Conservation (phyloP, 1,140 invertebrate species). For the Heliconius hewitsoni region DNA sequence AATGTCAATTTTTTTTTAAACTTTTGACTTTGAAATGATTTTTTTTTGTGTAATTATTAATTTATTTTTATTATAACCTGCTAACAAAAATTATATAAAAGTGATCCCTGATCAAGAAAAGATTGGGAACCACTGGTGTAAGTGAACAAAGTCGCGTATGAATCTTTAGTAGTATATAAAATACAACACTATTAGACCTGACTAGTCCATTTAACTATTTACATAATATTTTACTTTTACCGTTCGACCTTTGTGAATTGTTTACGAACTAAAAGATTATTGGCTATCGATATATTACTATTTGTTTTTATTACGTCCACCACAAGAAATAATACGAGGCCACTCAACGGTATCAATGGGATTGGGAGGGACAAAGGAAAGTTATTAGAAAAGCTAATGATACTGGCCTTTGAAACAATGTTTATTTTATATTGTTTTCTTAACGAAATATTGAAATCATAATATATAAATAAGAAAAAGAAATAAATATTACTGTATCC, state of each 20-base stretch:
- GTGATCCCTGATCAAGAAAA: too few species aligned
- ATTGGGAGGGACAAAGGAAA: slow-evolving; percentile 28
- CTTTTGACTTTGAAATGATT: too few species aligned
- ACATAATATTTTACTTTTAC: slow-evolving; percentile 41
- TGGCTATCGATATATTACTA: slow-evolving; percentile 40
- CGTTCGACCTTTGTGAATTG: slow-evolving; percentile 52
- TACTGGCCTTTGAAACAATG: slow-evolving; percentile 12
- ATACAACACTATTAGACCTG: background rate
- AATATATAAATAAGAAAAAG: background rate
- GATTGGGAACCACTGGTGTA: too few species aligned
- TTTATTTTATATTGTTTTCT: slow-evolving; percentile 15
- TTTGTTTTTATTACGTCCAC: slow-evolving; percentile 41
- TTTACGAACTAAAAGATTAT: slow-evolving; percentile 58
- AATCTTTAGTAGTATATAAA: background rate
- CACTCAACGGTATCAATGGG: slow-evolving; percentile 35
- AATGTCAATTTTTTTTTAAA: too few species aligned
- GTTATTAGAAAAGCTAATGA: slow-evolving; percentile 21
- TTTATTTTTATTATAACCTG: too few species aligned
- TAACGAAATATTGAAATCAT: slow-evolving; percentile 4
- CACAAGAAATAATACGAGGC: slow-evolving; percentile 32
- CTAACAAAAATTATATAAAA: too few species aligned
- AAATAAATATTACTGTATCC: background rate
- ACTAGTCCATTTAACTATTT: slow-evolving; percentile 27
- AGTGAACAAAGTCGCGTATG: too few species aligned
- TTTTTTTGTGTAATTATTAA: too few species aligned